Evolutionary conservation across 2,888 invertebrate genomes (phyloP).

Genomic region (Smittia aterrima): DNA sequence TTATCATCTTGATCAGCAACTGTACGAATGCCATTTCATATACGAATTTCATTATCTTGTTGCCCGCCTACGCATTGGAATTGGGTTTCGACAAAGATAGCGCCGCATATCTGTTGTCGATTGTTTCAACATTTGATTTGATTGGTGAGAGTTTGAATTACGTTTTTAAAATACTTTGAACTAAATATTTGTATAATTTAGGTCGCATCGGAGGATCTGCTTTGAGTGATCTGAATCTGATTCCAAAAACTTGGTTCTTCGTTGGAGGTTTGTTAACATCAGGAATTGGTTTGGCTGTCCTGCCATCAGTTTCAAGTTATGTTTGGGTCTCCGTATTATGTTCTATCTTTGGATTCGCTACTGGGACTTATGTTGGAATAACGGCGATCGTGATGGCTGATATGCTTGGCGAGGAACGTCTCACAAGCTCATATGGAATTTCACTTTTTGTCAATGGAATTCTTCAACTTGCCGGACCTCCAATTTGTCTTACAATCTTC

Average conservation of each 20-base stretch:
- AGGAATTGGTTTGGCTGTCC: slow-evolving; percentile 68
- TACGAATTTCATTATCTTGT: slow-evolving; percentile 78
- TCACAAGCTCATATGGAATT: slow-evolving; percentile 83
- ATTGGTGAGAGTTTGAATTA: slow-evolving; percentile 54
- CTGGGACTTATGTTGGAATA: slow-evolving; percentile 81
- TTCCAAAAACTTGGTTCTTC: slow-evolving; percentile 81
- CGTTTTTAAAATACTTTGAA: not conserved
- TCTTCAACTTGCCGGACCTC: slow-evolving; percentile 76
- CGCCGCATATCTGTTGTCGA: slow-evolving; percentile 72
- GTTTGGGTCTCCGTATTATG: slow-evolving; percentile 66
- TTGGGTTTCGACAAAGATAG: slow-evolving; percentile 68
- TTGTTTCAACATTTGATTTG: slow-evolving; percentile 76
- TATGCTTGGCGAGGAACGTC: slow-evolving; percentile 77
- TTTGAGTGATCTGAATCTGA: slow-evolving; percentile 70
- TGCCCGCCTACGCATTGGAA: slow-evolving; percentile 73
- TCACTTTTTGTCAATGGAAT: slow-evolving; percentile 82
- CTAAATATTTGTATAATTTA: not conserved
- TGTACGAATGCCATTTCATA: slow-evolving; percentile 84
- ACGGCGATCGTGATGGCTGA: slow-evolving; percentile 87
- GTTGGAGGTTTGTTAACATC: slow-evolving; percentile 75
- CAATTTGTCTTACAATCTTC: slow-evolving; percentile 74
- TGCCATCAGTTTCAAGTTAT: slow-evolving; percentile 69
- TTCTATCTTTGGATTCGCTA: slow-evolving; percentile 75
- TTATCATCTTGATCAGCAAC: slow-evolving; percentile 79
- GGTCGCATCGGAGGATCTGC: slow-evolving; percentile 81